Base-by-base conservation (phyloP, 2,888 invertebrate species). In the Euplagia quadripunctaria region DNA sequence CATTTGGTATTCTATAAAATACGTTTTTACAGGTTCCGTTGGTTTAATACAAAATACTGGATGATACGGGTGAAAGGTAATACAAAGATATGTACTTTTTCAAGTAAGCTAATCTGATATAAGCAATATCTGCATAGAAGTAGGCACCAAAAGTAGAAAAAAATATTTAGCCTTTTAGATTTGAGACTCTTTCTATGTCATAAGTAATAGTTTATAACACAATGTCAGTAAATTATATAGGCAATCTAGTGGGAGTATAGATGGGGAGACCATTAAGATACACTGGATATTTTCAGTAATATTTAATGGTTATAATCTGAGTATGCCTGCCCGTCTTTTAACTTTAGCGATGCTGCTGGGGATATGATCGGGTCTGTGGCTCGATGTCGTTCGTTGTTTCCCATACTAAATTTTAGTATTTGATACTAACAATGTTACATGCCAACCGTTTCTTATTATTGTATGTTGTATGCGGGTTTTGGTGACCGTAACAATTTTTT, bases 301-400 rank as follows among this genome's bases (percentile, higher is more conserved):
- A 91, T 61, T 90, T 90, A 91, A 90, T 90, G 86, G 83, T 84
- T 83, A 85, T 90, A 90, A 91, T 90, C 88, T 87, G 84, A 86
- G 88, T 83, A 82, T 75, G 79, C 89, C 87, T 79, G 71, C 65
- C 85, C 86, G 85, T 91, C 88, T 89, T 87, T 91, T 87, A 90
- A 86, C 79, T 87, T 90, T 90, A 91, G 91, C 90, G 86, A 83
- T 85, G 82, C 81, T 83, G 80, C 74, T 72, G 81, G 84, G 84
- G 83, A 81, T 82, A 84, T 83, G 81, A 88, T 88, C 86, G 85
- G 73, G 80, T 85, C 82, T 87, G 88, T 87, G 87, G 81, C 70
- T 69, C 63, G 46, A 75, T 66, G 41, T 64, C 41, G 41, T n/a
- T 80, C 75, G 20, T 58, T 58, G 58, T 82, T 71, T 77, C 67